Evolutionary conservation across 2,888 invertebrate genomes (phyloP), one percentile per base, ranked within the genome.

Genomic region (Siphlonurus alternatus): DNA sequence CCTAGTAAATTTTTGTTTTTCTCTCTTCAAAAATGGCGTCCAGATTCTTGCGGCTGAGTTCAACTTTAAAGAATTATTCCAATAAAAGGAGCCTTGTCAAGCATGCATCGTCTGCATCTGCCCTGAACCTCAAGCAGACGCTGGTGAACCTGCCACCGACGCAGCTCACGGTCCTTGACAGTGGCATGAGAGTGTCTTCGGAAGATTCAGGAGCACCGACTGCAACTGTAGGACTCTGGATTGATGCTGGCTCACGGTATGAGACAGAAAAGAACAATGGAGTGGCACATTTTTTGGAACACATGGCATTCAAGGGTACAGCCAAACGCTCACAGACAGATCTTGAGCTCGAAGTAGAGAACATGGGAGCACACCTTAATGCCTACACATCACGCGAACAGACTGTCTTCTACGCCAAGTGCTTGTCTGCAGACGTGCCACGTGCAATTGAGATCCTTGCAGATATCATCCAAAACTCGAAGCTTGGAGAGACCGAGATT

Each of bases 231-330:
- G 93, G 93, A 25, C 81, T 99, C 56, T 99, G 98, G 98, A 97
- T 99, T 71, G 98, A 99, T 80, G 96, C 98, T 68, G 99, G 99
- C 18, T 97, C 97, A 71, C 85, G 99, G 70, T 98, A 91, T 74
- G 99, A 99, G 78, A 89, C 81, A 67, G 86, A 88, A 64, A 82
- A 86, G 71, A 99, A 93, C 76, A 99, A 99, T 80, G 99, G 99
- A 66, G 95, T 96, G 7, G 99, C 99, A 5, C 99, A 99, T 77
- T 99, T 98, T 74, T 83, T 99, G 75, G 99, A 99, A 79, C 99
- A 99, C 77, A 99, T 99, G 99, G 95, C 97, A 65, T 99, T 99
- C 79, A 92, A 91, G 79, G 98, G 98, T 25, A 99, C 98, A 25
- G 83, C 87, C 63, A 95, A 93, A 75, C 82, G 98, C 66, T 91